phyloP scores from a whole-genome alignment of 2,888 invertebrate species.

The Polydrusus pterygomalis region DNA sequence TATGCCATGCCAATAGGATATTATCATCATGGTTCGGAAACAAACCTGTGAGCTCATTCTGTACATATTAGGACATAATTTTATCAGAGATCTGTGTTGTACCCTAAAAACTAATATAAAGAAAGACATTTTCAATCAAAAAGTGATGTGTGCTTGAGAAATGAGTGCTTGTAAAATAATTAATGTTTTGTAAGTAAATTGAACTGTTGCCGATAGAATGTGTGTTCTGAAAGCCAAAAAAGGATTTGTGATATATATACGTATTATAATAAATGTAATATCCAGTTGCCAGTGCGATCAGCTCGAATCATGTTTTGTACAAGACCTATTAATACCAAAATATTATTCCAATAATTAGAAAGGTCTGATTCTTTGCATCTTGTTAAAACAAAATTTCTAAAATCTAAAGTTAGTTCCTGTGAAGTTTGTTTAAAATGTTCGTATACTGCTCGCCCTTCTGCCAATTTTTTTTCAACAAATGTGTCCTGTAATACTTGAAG shows the following conservation, averaged over 20 bases:
- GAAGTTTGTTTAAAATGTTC: too few relatives aligned
- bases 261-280: slow-evolving; percentile 78
- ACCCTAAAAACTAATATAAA: slow-evolving; percentile 63
- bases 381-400: too few relatives aligned
- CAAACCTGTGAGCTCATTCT: slow-evolving; percentile 69
- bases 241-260: slow-evolving; percentile 85
- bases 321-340: too few relatives aligned
- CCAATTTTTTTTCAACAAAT: too few relatives aligned
- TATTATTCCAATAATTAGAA: too few relatives aligned
- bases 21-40: slow-evolving; percentile 58
- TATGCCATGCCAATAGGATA: slow-evolving; percentile 60
- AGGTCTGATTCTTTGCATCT: too few relatives aligned
- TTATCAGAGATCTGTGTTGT: slow-evolving; percentile 71
- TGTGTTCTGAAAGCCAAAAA: slow-evolving; percentile 82
- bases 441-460: too few relatives aligned
- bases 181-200: slow-evolving; percentile 69
- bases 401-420: too few relatives aligned
- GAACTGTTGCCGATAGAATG: slow-evolving; percentile 75
- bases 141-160: slow-evolving; percentile 68
- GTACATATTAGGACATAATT: slow-evolving; percentile 70
- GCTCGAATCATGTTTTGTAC: too few relatives aligned
- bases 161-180: slow-evolving; percentile 67
- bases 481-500: too few relatives aligned
- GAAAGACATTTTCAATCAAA: slow-evolving; percentile 63
- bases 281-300: too few relatives aligned